Conservation (phyloP, 35 echinoderm and acorn worm genomes). For the Patiria miniata region DNA sequence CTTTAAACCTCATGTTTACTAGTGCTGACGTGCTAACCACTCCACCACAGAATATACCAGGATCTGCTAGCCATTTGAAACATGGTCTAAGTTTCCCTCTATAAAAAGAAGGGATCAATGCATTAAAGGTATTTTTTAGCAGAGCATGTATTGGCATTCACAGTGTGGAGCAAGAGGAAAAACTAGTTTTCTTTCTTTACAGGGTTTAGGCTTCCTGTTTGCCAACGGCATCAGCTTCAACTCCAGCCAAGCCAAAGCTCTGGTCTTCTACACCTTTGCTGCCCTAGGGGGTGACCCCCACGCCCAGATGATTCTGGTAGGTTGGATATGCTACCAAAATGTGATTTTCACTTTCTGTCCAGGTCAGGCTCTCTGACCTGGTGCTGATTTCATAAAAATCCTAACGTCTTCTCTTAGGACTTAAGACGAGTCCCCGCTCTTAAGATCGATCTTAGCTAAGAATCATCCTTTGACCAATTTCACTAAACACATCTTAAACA, state of each 20-base stretch:
- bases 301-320: slow-evolving; percentile 96
- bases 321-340: neutral
- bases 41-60: too few relatives aligned
- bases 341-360: neutral
- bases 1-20: too few relatives aligned
- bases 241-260: slow-evolving; percentile 86
- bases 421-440: too few relatives aligned
- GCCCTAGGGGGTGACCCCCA: slow-evolving; percentile 84
- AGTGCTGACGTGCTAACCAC: too few relatives aligned
- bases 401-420: too few relatives aligned
- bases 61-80: too few relatives aligned
- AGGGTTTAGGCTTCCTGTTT: slow-evolving; percentile 95
- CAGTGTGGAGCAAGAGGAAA: neutral
- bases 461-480: too few relatives aligned
- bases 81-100: too few relatives aligned
- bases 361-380: neutral
- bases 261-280: slow-evolving; percentile 96
- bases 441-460: too few relatives aligned
- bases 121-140: neutral
- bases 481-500: too few relatives aligned
- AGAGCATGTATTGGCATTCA: neutral
- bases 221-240: slow-evolving; percentile 80
- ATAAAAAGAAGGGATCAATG: too few relatives aligned
- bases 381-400: neutral
- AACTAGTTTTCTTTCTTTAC: slow-evolving; percentile 28